phyloP scores from a whole-genome alignment of 1,140 invertebrate species.

The Drosophila pachea region DNA sequence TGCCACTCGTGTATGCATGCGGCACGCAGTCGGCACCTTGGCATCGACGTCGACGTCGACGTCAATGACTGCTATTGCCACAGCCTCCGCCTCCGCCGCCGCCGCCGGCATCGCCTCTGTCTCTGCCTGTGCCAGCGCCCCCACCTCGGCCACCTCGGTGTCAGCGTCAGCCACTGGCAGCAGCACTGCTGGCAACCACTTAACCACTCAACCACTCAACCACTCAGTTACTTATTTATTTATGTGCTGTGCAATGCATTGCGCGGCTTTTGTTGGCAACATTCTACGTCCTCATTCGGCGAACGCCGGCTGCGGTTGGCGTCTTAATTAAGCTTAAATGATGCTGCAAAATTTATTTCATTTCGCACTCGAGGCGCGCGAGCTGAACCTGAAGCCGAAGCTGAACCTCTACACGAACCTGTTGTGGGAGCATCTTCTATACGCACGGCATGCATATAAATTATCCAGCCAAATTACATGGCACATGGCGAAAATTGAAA shows the following conservation, averaged over 20 bases:
- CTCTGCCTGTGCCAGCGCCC: no score
- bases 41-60: background rate
- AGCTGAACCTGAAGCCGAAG: background rate
- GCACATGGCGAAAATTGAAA: constrained; percentile 70
- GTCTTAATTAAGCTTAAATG: constrained; percentile 78
- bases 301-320: constrained; percentile 54
- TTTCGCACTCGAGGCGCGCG: constrained; percentile 56
- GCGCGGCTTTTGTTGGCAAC: constrained; percentile 56
- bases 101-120: no score
- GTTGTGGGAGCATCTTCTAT: constrained; percentile 57
- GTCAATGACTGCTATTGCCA: background rate
- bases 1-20: constrained; percentile 54
- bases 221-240: constrained; percentile 72
- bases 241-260: constrained; percentile 64
- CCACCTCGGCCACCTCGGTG: background rate
- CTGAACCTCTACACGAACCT: constrained; percentile 18
- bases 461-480: constrained; percentile 72
- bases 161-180: background rate
- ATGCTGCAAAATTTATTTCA: constrained; percentile 78
- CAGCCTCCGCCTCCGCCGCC: no score
- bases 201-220: constrained; percentile 38
- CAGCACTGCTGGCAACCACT: constrained; percentile 38
- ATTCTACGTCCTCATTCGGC: constrained; percentile 25
- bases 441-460: constrained; percentile 70
- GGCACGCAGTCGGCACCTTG: constrained; percentile 27